These are phyloP conservation scores for Ophion ventricosus DNA, from an alignment of 2,888 invertebrate genomes.

Conservation along the genomic window DNA sequence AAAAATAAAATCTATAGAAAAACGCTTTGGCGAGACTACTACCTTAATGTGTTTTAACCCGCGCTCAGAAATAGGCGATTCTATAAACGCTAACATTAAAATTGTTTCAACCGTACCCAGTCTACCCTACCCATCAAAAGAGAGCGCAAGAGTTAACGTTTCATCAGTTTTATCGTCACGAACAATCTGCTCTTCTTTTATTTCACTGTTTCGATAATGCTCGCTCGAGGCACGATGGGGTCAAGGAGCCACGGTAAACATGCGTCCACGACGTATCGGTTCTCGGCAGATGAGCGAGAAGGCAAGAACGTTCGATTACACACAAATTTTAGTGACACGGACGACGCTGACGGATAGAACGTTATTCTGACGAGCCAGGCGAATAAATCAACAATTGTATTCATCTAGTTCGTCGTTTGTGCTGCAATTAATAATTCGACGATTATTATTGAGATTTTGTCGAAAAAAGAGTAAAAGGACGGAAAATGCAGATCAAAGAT, in stretches of 20 bases:
- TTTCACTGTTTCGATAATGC: conserved; percentile 21
- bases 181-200: conserved; percentile 11
- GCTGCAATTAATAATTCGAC: neutral
- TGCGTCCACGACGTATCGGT: conserved; percentile 65
- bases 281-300: conserved; percentile 49
- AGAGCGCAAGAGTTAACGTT: neutral
- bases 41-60: no score
- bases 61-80: no score
- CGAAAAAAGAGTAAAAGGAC: neutral
- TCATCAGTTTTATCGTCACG: neutral
- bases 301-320: conserved; percentile 40
- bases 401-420: neutral
- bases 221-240: conserved; percentile 29
- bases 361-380: neutral
- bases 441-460: neutral
- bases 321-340: neutral
- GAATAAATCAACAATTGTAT: neutral
- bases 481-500: conserved; percentile 79
- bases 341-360: conserved; percentile 3
- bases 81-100: no score
- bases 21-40: no score
- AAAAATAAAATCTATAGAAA: no score
- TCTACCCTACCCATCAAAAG: neutral
- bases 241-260: conserved; percentile 58
- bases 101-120: no score